Percentiles rank a stretch among this genome's conserved stretches.
These are phyloP conservation scores for Autographa pulchrina DNA, from an alignment of 2,888 invertebrate genomes.

Conservation along the genomic window DNA sequence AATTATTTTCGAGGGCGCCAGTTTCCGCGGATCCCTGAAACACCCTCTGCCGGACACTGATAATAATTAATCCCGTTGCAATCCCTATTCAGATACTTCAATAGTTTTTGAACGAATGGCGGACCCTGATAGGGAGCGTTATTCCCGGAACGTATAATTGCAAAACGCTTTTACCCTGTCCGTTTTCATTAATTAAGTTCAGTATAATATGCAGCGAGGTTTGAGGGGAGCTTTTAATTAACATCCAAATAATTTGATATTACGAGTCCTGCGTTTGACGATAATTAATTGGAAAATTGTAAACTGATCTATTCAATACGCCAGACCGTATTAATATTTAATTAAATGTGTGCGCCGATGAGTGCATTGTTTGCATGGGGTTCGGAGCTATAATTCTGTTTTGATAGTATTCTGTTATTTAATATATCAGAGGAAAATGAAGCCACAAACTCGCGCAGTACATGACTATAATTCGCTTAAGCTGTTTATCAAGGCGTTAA, in stretches of 20 bases:
- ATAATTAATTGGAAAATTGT: conserved; percentile 2
- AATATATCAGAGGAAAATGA: not conserved
- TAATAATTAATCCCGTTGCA: not conserved
- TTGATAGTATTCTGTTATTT: not conserved
- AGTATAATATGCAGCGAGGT: too few relatives aligned
- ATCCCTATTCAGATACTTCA: not conserved
- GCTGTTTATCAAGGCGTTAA: conserved; percentile 41
- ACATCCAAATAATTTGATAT: not conserved
- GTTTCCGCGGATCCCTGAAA: not conserved
- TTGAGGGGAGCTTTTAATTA: too few relatives aligned
- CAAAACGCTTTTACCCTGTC: not conserved
- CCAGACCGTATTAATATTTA: not conserved
- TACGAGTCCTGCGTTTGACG: not conserved
- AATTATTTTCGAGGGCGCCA: not conserved
- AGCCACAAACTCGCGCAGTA: not conserved
- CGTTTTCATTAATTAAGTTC: not conserved
- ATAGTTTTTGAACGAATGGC: not conserved
- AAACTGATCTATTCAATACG: not conserved
- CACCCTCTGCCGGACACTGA: not conserved
- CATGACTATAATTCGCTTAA: conserved; percentile 21
- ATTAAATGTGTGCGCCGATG: not conserved
- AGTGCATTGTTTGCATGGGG: not conserved
- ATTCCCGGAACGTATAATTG: not conserved
- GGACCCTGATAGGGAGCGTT: not conserved
- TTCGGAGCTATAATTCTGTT: not conserved